phyloP scores from a whole-genome alignment of 2,888 invertebrate genomes.

The Polydesmus complanatus region DNA sequence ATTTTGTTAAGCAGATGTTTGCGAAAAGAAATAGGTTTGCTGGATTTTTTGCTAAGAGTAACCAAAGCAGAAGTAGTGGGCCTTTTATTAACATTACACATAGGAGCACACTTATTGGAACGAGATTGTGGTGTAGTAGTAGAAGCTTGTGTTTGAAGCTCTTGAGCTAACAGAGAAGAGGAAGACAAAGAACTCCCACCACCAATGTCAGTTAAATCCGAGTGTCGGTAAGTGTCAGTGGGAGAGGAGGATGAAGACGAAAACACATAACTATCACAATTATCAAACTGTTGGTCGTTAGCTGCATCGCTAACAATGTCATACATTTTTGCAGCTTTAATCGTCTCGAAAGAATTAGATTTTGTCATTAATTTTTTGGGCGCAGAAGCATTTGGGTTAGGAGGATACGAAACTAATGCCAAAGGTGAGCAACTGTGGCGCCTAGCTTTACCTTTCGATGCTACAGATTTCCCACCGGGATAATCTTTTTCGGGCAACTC shows the following conservation, averaged over 20 bases:
- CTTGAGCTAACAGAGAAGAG: constrained; percentile 1
- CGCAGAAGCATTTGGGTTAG: constrained; percentile 4
- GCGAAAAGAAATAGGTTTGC: constrained; percentile 5
- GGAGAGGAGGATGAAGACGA: constrained; percentile 10
- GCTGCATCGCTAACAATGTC: too few species aligned
- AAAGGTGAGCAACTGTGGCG: constrained; percentile 20
- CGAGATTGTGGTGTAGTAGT: background rate
- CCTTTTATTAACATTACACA: background rate
- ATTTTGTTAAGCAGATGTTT: constrained; percentile 40
- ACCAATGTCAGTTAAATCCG: constrained; percentile 2
- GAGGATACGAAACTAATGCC: constrained; percentile 13
- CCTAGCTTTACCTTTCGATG: constrained; percentile 21
- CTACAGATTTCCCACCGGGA: constrained; percentile 24
- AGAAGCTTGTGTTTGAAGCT: background rate
- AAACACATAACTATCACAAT: constrained; percentile 9
- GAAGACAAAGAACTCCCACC: background rate
- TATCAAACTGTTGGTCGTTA: background rate
- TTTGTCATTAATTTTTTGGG: background rate
- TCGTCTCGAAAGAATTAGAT: background rate
- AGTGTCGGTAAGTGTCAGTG: constrained; percentile 5
- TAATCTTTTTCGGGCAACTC: constrained; percentile 46
- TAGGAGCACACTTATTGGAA: background rate
- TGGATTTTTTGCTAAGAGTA: background rate
- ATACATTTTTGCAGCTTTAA: background rate
- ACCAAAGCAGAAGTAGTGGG: background rate